A percentile compares a stretch with the other conserved stretches of the same genome.
Conservation (phyloP, 2,797 vertebrate genomes). For the Poeciliopsis infans region DNA sequence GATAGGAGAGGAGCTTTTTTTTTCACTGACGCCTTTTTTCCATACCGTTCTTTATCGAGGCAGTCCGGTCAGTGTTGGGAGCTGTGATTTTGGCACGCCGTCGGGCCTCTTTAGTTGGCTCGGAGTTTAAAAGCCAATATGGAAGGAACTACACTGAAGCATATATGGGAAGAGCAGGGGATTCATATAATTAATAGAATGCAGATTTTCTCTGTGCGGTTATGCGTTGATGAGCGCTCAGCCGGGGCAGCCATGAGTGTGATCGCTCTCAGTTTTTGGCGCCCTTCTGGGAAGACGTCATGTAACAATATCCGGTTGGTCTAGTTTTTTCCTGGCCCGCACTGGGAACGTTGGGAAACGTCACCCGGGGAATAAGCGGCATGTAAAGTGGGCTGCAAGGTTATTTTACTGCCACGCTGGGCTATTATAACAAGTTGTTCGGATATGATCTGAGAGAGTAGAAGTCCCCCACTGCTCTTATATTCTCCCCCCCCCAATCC, state of each 20-base stretch:
- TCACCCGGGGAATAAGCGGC: conserved; percentile 57
- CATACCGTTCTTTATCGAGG: conserved; percentile 85
- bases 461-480: conserved; percentile 76
- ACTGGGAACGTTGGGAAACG: conserved; percentile 29
- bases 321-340: conserved; percentile 25
- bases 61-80: conserved; percentile 84
- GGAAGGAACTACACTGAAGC: conserved; percentile 87
- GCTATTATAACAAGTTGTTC: conserved; percentile 80
- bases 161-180: conserved; percentile 86
- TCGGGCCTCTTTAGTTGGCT: conserved; percentile 84
- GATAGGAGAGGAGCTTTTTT: conserved; percentile 85
- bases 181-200: conserved; percentile 98
- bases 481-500: conserved; percentile 31
- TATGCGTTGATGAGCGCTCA: conserved; percentile 90
- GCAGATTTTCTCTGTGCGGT: conserved; percentile 91
- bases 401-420: conserved; percentile 78
- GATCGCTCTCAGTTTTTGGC: conserved; percentile 26
- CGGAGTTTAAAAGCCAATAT: conserved; percentile 89
- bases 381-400: conserved; percentile 67
- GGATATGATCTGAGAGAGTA: conserved; percentile 80
- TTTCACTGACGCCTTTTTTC: conserved; percentile 62
- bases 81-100: conserved; percentile 91
- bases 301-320: conserved; percentile 29
- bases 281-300: conserved; percentile 53
- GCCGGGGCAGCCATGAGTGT: conserved; percentile 84